phyloP scores from a whole-genome alignment of 2,888 invertebrate species.

The Morpho helenor region DNA sequence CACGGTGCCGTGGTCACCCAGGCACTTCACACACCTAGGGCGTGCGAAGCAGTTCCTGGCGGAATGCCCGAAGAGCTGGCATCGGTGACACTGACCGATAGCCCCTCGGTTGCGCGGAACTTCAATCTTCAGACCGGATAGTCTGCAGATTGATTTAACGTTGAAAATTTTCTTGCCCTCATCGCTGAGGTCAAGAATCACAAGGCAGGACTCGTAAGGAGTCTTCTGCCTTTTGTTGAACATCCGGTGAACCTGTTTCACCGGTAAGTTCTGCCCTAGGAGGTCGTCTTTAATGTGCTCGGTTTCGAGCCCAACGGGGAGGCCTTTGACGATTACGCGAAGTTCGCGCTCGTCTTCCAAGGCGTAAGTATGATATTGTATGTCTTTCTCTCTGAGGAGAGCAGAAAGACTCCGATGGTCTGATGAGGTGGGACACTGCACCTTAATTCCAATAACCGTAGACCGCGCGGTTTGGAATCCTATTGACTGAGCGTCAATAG shows the following conservation, averaged over 20 bases:
- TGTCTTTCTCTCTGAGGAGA: not conserved
- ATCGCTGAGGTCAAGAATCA: not conserved
- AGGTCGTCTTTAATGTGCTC: slow-evolving; percentile 1
- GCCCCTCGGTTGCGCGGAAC: not conserved
- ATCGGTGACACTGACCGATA: not conserved
- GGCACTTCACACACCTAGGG: not conserved
- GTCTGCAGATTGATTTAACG: not conserved
- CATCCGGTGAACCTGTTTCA: slow-evolving; percentile 3
- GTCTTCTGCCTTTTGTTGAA: not conserved
- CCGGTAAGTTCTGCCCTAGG: not conserved
- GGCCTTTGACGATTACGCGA: not conserved
- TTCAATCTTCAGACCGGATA: not conserved
- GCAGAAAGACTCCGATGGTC: not conserved
- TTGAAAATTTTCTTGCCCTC: not conserved
- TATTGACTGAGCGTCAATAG: not conserved
- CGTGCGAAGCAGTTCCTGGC: not conserved
- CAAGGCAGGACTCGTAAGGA: not conserved
- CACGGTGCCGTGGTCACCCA: not conserved
- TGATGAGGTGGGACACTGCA: not conserved
- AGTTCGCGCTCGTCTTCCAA: slow-evolving; percentile 9
- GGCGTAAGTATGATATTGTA: slow-evolving; percentile 2
- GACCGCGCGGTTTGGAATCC: not conserved
- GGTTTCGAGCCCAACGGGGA: not conserved
- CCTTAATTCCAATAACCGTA: not conserved
- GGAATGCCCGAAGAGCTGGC: not conserved